phyloP scores from a whole-genome alignment of 2,888 invertebrate genomes.

The Platypus cylindrus region DNA sequence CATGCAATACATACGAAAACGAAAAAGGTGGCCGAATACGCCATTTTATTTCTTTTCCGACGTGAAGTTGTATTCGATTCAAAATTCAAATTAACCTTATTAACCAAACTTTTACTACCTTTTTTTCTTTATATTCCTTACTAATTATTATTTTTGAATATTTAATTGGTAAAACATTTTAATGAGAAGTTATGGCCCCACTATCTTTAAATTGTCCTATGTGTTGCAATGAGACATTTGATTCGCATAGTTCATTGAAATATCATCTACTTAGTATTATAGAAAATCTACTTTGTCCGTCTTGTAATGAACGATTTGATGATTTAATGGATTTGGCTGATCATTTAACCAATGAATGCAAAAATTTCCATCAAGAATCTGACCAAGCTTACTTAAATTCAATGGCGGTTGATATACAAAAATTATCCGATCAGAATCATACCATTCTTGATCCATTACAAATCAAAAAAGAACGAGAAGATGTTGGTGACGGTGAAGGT shows the following conservation, averaged over 20 bases:
- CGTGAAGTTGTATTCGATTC: slow-evolving; percentile 6
- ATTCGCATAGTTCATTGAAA: slow-evolving; percentile 40
- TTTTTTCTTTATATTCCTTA: slow-evolving; percentile 10
- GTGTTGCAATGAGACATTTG: slow-evolving; percentile 51
- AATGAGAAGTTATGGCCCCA: slow-evolving; percentile 34
- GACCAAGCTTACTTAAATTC: too few species aligned
- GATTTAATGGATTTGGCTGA: slow-evolving; percentile 43
- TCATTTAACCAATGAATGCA: slow-evolving; percentile 39
- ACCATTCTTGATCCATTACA: too few species aligned
- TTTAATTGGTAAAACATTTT: not conserved
- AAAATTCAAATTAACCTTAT: slow-evolving; percentile 9
- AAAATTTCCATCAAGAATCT: slow-evolving; percentile 8
- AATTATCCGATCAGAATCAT: too few species aligned
- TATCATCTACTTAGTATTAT: slow-evolving; percentile 42
- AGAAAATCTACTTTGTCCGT: slow-evolving; percentile 47
- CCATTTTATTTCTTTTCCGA: slow-evolving; percentile 23
- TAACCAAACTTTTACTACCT: slow-evolving; percentile 12
- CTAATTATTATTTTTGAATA: not conserved
- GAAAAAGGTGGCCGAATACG: slow-evolving; percentile 9
- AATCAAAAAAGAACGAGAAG: too few species aligned
- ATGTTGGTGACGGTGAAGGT: too few species aligned
- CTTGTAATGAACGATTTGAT: slow-evolving; percentile 42
- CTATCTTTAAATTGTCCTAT: slow-evolving; percentile 44
- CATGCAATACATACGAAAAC: too few species aligned
- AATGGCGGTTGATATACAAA: too few species aligned